Percentiles rank a stretch among this genome's conserved stretches.
phyloP scores from a whole-genome alignment of 1,140 invertebrate genomes.

The Panulirus ornatus region DNA sequence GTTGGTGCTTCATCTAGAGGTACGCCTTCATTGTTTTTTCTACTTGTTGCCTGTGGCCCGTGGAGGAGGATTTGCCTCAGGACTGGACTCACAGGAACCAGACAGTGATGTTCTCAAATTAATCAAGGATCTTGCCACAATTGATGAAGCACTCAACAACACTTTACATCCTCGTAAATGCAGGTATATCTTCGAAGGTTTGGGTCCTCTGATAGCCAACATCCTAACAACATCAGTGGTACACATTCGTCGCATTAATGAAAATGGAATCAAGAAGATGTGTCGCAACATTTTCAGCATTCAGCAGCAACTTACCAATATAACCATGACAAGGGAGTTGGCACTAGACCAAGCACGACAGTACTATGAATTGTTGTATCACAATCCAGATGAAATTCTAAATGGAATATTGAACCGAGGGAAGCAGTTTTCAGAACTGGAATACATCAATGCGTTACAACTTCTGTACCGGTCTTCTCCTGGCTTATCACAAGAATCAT shows the following conservation, averaged over 20 bases:
- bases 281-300: constrained; percentile 91
- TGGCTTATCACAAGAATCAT: constrained; percentile 77
- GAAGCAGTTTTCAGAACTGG: constrained; percentile 89
- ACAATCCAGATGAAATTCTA: constrained; percentile 91
- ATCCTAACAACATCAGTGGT: constrained; percentile 91
- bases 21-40: constrained; percentile 94
- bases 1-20: constrained; percentile 94
- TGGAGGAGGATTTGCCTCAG: constrained; percentile 80
- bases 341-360: constrained; percentile 92
- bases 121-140: constrained; percentile 86
- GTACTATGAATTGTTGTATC: constrained; percentile 93
- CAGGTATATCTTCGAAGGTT: constrained; percentile 96
- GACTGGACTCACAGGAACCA: constrained; percentile 84
- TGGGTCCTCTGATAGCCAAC: constrained; percentile 91
- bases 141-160: constrained; percentile 88
- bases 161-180: constrained; percentile 88
- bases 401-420: constrained; percentile 89
- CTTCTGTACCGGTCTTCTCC: constrained; percentile 83
- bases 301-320: constrained; percentile 91
- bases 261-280: constrained; percentile 89
- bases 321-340: constrained; percentile 89
- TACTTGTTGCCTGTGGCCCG: constrained; percentile 88
- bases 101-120: constrained; percentile 90
- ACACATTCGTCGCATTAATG: constrained; percentile 88
- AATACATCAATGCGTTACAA: constrained; percentile 91